These are phyloP conservation scores for Actenoides lindsayi DNA, from an alignment of 2,113 vertebrate genomes.

Conservation along the genomic window DNA sequence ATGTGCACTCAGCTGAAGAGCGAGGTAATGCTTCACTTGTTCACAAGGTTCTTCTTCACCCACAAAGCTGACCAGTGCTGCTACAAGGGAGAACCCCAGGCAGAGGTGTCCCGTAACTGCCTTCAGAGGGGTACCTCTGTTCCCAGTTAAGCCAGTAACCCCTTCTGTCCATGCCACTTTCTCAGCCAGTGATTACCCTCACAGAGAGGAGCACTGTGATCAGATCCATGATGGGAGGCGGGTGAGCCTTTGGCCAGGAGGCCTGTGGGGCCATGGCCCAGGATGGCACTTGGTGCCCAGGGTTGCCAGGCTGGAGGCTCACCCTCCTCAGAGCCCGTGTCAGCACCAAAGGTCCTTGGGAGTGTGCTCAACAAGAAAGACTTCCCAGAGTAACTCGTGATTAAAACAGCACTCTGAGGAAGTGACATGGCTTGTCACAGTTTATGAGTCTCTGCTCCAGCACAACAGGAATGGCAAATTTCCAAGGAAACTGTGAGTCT, in stretches of 20 bases:
- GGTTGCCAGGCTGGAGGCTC: background rate
- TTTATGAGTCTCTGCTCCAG: background rate
- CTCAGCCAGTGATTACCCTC: background rate
- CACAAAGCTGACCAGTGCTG: background rate
- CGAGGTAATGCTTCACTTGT: fast-evolving
- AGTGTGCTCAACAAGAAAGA: background rate
- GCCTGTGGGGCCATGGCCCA: background rate
- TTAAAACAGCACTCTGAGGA: background rate
- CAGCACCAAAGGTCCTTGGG: too few species aligned
- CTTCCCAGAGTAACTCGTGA: background rate
- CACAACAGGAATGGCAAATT: background rate
- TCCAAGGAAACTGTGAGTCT: background rate
- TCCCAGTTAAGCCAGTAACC: background rate
- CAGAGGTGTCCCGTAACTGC: background rate
- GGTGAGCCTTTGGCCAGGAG: background rate
- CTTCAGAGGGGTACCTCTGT: background rate
- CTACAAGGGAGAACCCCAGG: background rate
- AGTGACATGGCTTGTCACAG: fast-evolving
- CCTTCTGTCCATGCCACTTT: background rate
- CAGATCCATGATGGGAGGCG: fast-evolving
- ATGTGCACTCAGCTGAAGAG: background rate
- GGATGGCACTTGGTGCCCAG: background rate
- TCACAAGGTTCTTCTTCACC: background rate
- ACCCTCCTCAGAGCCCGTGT: background rate
- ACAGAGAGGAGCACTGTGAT: fast-evolving